Percentiles rank a stretch among this genome's conserved stretches.
These are phyloP conservation scores for Cyrtonyx montezumae DNA, from an alignment of 2,113 vertebrate species.

Conservation along the genomic window DNA sequence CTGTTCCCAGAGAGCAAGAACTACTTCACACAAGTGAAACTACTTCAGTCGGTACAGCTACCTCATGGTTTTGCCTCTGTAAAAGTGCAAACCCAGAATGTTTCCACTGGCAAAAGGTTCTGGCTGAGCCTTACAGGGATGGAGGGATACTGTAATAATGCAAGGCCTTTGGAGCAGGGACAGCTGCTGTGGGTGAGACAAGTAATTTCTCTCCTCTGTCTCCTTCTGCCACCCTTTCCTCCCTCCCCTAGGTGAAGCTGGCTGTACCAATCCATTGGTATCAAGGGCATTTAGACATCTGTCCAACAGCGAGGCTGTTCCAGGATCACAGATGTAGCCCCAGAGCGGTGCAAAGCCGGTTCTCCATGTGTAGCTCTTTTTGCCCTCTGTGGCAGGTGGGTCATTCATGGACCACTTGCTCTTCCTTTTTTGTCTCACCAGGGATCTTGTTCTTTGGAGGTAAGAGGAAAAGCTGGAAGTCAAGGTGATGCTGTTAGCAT, in stretches of 20 bases:
- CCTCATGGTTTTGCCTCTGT: background rate
- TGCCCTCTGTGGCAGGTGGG: background rate
- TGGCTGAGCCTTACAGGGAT: background rate
- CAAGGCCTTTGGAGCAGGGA: background rate
- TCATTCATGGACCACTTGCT: background rate
- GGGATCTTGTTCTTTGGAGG: background rate
- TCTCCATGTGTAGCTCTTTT: background rate
- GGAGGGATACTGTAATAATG: background rate
- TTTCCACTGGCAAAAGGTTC: background rate
- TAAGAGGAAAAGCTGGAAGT: background rate
- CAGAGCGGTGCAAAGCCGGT: background rate
- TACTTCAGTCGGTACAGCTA: background rate
- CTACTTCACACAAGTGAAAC: background rate
- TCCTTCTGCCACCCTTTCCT: background rate
- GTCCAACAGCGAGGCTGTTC: background rate
- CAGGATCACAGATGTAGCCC: background rate
- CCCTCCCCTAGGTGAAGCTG: background rate
- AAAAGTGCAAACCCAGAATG: background rate
- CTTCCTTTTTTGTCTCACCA: background rate
- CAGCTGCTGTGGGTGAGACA: background rate
- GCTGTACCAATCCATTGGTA: background rate
- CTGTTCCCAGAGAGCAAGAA: background rate
- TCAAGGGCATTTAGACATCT: slow-evolving; percentile 16
- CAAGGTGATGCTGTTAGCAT: background rate
- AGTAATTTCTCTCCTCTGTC: background rate